Percentiles rank a stretch among this genome's conserved stretches.
phyloP scores from a whole-genome alignment of 2,888 invertebrate genomes.

The Empis stercorea region DNA sequence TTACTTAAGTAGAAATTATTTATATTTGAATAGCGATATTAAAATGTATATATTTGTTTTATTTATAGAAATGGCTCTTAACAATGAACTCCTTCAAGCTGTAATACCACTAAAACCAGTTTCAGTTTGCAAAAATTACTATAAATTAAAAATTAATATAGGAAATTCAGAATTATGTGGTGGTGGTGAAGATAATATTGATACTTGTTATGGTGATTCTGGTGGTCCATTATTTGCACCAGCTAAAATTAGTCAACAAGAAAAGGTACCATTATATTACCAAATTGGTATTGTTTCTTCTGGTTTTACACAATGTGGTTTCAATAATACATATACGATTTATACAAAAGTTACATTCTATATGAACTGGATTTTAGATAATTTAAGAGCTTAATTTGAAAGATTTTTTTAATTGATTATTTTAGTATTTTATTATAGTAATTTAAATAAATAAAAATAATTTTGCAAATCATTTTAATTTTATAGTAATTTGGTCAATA shows the following conservation, averaged over 20 bases:
- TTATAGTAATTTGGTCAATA: too few relatives aligned
- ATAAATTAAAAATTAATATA: too few relatives aligned
- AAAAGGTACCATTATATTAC: conserved; percentile 17
- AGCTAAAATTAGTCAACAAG: neutral
- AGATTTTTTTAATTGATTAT: too few relatives aligned
- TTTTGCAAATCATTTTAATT: too few relatives aligned
- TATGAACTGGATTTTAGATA: conserved; percentile 41
- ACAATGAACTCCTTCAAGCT: conserved; percentile 20
- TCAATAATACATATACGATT: conserved; percentile 37
- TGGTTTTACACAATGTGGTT: conserved; percentile 42
- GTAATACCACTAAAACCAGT: conserved; percentile 14
- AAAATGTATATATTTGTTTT: too few relatives aligned
- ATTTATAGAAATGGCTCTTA: too few relatives aligned
- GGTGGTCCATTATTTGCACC: conserved; percentile 22
- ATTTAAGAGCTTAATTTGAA: conserved; percentile 14
- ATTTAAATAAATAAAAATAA: too few relatives aligned
- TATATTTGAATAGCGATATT: too few relatives aligned
- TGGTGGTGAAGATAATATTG: conserved; percentile 31
- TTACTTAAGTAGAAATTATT: too few relatives aligned
- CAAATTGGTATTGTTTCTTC: conserved; percentile 48
- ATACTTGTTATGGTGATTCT: conserved; percentile 15
- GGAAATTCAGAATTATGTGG: conserved; percentile 38
- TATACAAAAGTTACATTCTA: conserved; percentile 41
- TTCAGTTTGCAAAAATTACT: conserved; percentile 16
- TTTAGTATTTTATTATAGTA: too few relatives aligned